Conservation (phyloP, 2,888 invertebrate genomes). For the Dasypolia templi region DNA sequence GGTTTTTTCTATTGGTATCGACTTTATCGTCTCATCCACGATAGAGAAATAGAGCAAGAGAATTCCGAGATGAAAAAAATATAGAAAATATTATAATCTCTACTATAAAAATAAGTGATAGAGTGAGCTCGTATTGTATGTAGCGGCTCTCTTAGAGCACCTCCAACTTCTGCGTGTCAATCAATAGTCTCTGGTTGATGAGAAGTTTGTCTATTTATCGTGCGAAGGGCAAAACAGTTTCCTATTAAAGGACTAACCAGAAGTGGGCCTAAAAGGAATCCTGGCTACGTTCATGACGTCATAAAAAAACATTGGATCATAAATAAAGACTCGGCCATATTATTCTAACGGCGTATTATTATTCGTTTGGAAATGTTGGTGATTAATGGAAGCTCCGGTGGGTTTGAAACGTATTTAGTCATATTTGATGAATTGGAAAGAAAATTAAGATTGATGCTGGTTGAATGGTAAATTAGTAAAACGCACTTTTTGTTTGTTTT, state of each 20-base stretch:
- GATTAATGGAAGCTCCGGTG: background rate
- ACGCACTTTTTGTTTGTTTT: background rate
- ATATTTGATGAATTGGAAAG: background rate
- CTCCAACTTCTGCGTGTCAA: background rate
- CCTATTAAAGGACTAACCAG: background rate
- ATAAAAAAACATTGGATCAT: slow-evolving; percentile 21
- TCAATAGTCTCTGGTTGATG: background rate
- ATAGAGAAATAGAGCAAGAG: background rate
- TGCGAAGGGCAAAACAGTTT: background rate
- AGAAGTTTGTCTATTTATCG: background rate
- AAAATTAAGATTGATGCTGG: background rate
- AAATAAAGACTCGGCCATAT: slow-evolving; percentile 14
- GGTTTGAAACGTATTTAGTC: background rate
- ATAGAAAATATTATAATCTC: background rate
- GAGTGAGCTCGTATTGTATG: background rate
- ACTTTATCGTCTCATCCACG: background rate
- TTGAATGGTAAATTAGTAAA: slow-evolving; percentile 2
- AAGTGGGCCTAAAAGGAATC: background rate
- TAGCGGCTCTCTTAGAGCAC: no score
- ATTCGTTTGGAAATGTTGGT: slow-evolving; percentile 6
- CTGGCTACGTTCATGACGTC: slow-evolving; percentile 34
- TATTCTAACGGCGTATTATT: slow-evolving; percentile 42
- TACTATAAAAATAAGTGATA: background rate
- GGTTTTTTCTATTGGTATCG: background rate
- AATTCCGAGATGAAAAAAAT: background rate